Conservation (phyloP, 2,797 vertebrate species). For the Adrianichthys oophorus region DNA sequence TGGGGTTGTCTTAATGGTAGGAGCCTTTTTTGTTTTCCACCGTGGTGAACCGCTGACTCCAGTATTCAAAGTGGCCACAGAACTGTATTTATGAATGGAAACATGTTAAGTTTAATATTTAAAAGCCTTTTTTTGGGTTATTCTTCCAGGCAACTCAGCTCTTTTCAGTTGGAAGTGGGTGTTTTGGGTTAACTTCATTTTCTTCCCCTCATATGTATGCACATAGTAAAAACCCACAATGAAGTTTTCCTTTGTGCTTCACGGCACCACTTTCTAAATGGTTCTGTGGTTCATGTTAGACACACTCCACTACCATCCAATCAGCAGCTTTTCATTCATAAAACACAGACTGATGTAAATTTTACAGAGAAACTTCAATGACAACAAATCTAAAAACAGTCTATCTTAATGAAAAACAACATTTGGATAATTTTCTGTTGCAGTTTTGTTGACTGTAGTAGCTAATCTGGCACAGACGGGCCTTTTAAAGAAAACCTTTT, state of each 20-base stretch:
- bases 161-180: constrained; percentile 51
- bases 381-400: not conserved
- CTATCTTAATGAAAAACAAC: not conserved
- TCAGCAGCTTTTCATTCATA: not conserved
- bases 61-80: constrained; percentile 61
- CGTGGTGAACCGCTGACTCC: constrained; percentile 62
- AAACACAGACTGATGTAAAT: not conserved
- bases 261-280: constrained; percentile 13
- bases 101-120: constrained; percentile 40
- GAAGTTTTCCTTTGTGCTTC: constrained; percentile 9
- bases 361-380: not conserved
- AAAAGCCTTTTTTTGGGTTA: constrained; percentile 23
- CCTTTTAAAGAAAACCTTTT: not conserved
- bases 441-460: constrained; percentile 1
- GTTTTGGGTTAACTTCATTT: constrained; percentile 9
- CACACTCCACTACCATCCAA: constrained; percentile 6
- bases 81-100: constrained; percentile 63
- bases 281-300: constrained; percentile 18
- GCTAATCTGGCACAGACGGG: not conserved
- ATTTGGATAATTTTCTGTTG: not conserved
- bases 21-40: constrained; percentile 31
- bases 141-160: constrained; percentile 51
- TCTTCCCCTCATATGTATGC: not conserved
- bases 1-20: constrained; percentile 25
- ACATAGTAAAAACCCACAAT: constrained; percentile 3